Percentiles rank a stretch among this genome's conserved stretches.
phyloP scores from a whole-genome alignment of 2,888 invertebrate genomes.

The Ornithoptera priamus region DNA sequence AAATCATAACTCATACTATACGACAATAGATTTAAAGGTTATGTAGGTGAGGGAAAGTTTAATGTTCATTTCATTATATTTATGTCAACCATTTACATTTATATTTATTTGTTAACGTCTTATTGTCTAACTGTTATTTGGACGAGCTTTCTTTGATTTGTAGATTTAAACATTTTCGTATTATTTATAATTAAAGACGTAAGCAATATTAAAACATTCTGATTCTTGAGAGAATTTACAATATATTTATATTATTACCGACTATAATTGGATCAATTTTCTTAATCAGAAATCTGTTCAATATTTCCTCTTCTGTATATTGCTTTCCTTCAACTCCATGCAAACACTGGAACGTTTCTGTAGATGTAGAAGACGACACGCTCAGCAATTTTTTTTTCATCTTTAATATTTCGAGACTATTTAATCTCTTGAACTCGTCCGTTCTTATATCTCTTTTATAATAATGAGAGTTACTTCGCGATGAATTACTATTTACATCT shows the following conservation, averaged over 20 bases:
- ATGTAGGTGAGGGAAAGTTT: constrained; percentile 63
- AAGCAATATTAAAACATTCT: too few species aligned
- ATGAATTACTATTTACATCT: constrained; percentile 40
- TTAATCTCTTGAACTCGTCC: constrained; percentile 34
- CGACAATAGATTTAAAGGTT: constrained; percentile 47
- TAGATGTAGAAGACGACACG: constrained; percentile 45
- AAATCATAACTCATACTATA: constrained; percentile 43
- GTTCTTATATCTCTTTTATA: constrained; percentile 42
- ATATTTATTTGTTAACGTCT: constrained; percentile 1
- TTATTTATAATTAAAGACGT: too few species aligned
- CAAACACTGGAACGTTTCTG: constrained; percentile 51
- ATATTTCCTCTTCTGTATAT: constrained; percentile 50
- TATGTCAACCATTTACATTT: constrained; percentile 43
- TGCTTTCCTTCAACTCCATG: constrained; percentile 52
- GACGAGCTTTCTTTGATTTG: not conserved
- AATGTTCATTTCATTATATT: constrained; percentile 42
- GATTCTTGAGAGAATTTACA: not conserved
- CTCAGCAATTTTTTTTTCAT: constrained; percentile 34
- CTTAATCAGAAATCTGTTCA: constrained; percentile 54
- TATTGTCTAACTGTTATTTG: not conserved
- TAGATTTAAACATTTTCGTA: too few species aligned
- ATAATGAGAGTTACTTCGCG: constrained; percentile 54
- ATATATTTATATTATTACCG: constrained; percentile 39
- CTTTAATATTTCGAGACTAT: constrained; percentile 4
- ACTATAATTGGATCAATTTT: constrained; percentile 50